Evolutionary conservation across 2,113 vertebrate species (phyloP), one percentile per base, ranked within the genome.

Genomic region (Hippocampus comes): DNA sequence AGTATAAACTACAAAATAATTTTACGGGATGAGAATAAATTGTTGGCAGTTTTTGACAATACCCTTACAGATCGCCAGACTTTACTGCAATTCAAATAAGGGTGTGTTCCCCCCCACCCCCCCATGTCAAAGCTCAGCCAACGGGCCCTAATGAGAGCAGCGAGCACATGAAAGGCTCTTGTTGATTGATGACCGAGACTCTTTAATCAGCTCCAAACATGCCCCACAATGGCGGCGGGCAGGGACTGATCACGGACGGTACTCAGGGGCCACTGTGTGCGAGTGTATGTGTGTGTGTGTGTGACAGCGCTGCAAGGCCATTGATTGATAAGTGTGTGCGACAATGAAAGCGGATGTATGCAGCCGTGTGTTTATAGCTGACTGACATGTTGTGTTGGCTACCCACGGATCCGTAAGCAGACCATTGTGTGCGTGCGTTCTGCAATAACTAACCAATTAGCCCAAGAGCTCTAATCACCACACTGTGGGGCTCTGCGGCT

Each of bases 121-220:
- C 75, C 82, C 83, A 81, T 85, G 84, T 86, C 83, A 85, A 72
- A 84, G 88, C 80, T 65, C 27, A 34, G 71, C 20, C 67, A 89
- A 75, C 79, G 86, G 83, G 78, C 70, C 81, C 75, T 89, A 89
- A 91, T 89, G 87, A 90, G 87, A 79, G 81, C 81, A 51, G 75
- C 78, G 82, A 81, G 78, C 81, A 89, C 84, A 91, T 91, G 82
- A 91, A 91, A 91, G 86, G 78, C 82, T 73, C 77, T 84, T 59
- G 66, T 5, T 88, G 88, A 91, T 89, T 86, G 90, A 91, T 87
- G 86, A 80, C 85, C 64, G 76, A 73, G 69, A 79, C 82, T 89
- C 89, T 91, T 89, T 89, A 91, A 91, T 91, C 86, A 90, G 80
- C 85, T 78, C 85, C 82, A 82, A 85, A 88, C 83, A 86, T 73